These are phyloP conservation scores for Drosophila subpulchrella DNA, from an alignment of 1,140 invertebrate genomes.

Conservation along the genomic window DNA sequence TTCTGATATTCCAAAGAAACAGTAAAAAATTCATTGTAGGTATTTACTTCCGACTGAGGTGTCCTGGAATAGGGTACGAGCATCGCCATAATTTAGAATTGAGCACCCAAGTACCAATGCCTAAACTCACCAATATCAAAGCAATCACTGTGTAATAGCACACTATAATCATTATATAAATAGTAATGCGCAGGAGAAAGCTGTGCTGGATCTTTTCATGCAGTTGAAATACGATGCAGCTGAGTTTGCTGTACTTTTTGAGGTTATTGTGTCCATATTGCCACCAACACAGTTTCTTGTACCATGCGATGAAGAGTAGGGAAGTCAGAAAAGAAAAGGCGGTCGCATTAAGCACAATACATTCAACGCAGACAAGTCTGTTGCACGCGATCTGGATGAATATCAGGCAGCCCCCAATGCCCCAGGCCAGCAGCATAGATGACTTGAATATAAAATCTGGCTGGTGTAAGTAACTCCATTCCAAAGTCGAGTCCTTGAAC, in stretches of 20 bases:
- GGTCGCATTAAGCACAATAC: not conserved
- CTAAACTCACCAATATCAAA: conserved; percentile 86
- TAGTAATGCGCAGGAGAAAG: conserved; percentile 16
- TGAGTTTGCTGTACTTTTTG: conserved; percentile 86
- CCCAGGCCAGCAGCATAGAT: conserved; percentile 55
- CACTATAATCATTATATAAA: conserved; percentile 76
- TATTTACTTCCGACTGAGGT: too few species aligned
- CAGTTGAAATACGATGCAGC: conserved; percentile 86
- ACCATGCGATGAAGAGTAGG: conserved; percentile 81
- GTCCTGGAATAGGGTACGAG: too few species aligned
- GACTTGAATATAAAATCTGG: conserved; percentile 74
- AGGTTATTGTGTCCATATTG: conserved; percentile 85
- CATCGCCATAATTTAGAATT: too few species aligned
- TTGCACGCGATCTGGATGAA: conserved; percentile 15
- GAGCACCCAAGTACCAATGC: not conserved
- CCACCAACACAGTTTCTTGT: conserved; percentile 83
- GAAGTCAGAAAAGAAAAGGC: conserved; percentile 48
- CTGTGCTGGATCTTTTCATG: conserved; percentile 40
- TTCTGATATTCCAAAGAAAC: too few species aligned
- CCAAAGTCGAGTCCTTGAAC: conserved; percentile 61
- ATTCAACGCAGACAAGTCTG: fast-evolving
- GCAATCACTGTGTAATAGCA: conserved; percentile 87
- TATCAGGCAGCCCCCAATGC: conserved; percentile 24
- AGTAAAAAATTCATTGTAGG: too few species aligned
- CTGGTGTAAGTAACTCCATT: conserved; percentile 58